A percentile compares a stretch with the other conserved stretches of the same genome.
Conservation (phyloP, 2,888 invertebrate genomes). For the Phengaris arion region DNA sequence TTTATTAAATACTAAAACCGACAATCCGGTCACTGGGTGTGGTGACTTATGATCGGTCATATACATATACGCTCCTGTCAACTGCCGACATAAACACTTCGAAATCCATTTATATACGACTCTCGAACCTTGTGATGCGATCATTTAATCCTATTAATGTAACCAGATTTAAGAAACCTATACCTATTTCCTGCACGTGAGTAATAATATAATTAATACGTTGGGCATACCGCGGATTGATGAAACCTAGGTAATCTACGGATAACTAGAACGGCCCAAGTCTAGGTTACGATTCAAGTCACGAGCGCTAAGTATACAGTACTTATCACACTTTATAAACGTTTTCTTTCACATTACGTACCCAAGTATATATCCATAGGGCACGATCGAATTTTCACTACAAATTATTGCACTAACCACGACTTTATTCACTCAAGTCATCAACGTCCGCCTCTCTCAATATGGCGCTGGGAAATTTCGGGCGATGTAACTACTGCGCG, state of each 20-base stretch:
- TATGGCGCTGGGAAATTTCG: constrained; percentile 85
- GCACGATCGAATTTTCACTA: constrained; percentile 78
- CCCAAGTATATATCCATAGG: constrained; percentile 81
- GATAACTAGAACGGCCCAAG: constrained; percentile 82
- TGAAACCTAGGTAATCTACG: constrained; percentile 80
- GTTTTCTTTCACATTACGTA: constrained; percentile 72
- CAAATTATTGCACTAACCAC: constrained; percentile 79
- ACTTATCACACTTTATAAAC: constrained; percentile 52
- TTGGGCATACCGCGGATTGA: constrained; percentile 81
- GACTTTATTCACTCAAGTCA: constrained; percentile 78
- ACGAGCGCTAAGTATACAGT: constrained; percentile 52
- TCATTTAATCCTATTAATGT: constrained; percentile 87
- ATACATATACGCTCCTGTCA: constrained; percentile 82
- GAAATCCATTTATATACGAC: constrained; percentile 81
- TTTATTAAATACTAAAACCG: constrained; percentile 75
- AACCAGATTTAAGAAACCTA: constrained; percentile 89
- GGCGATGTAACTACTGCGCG: constrained; percentile 78
- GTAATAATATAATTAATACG: constrained; percentile 84
- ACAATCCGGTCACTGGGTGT: constrained; percentile 82
- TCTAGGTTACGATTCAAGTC: constrained; percentile 80
- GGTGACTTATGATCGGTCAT: constrained; percentile 82
- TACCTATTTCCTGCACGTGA: constrained; percentile 82
- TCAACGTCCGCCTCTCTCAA: constrained; percentile 87
- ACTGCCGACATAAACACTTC: constrained; percentile 81
- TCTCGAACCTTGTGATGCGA: constrained; percentile 79